Evolutionary conservation across 2,113 vertebrate species (phyloP), one percentile per base, ranked within the genome.

Genomic region (Ceuthmochares aereus): DNA sequence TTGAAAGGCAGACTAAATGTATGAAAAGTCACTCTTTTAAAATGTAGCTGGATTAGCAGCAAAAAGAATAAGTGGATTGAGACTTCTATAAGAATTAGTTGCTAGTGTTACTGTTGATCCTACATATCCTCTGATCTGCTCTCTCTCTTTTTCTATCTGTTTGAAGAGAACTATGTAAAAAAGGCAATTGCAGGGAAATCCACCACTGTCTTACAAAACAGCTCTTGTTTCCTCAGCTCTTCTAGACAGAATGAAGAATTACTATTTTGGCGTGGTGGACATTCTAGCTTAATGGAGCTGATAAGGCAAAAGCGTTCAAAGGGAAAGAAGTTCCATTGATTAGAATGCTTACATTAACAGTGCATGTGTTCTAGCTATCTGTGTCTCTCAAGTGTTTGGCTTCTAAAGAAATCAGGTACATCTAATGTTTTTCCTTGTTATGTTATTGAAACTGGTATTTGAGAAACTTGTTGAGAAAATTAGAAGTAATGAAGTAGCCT

Each of bases 401-500:
- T 70, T 94, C 89, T 88, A 94, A 74, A 73, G 76, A 95, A 94
- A 73, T 90, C 42, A 56, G 62, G 29, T 40, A 66, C 7, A 0
- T 86, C 59, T 90, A 60, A 91, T 78, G 60, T 84, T 94, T 91
- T 87, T 97, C 96, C 93, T 89, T 96, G 84, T 75, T 87, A 93
- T 84, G 94, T 95, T 91, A 96, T 84, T 87, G 96, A 94, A 97
- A 89, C 52, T 85, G 67, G 56, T 55, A 72, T 95, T 96, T 96
- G 87, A 96, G 95, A 97, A 98, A 89, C 93, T 87, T 63, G 83
- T 95, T 93, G 84, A 96, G 89, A 79, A 97, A 98, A 98, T 95
- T 95, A 74, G 79, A 97, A 97, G 95, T 94, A 96, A 97, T 98
- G 96, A 97, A 97, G 97, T 96, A 97, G 95, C 96, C 58, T 40